phyloP scores from a whole-genome alignment of 2,797 vertebrate genomes.

The Micromesistius poutassou region DNA sequence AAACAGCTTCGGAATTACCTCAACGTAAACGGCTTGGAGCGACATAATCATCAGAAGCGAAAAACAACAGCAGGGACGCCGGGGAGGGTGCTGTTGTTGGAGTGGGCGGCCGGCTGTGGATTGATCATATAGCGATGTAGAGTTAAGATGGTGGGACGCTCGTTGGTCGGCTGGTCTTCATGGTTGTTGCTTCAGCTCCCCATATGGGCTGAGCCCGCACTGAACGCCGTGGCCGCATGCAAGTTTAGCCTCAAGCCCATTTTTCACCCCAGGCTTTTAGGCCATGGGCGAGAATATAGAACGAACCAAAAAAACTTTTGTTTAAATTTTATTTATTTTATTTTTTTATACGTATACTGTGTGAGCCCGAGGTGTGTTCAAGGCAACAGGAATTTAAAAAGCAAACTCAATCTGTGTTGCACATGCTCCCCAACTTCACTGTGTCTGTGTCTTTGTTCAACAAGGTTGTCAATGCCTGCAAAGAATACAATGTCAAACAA shows the following conservation, averaged over 20 bases:
- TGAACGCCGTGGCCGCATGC: neutral
- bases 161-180: neutral
- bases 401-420: neutral
- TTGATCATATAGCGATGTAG: neutral
- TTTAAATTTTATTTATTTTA: too few relatives aligned
- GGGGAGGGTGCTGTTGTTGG: neutral
- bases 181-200: neutral
- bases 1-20: constrained; percentile 53
- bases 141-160: neutral
- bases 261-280: neutral
- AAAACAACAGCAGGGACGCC: constrained; percentile 20
- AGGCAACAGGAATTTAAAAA: neutral
- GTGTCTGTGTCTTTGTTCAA: neutral
- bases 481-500: neutral
- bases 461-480: neutral
- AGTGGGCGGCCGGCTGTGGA: neutral
- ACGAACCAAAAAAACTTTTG: neutral
- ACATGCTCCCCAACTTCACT: neutral
- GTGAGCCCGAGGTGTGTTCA: neutral
- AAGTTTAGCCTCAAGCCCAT: neutral
- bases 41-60: constrained; percentile 46
- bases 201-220: neutral
- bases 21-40: constrained; percentile 32
- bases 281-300: neutral
- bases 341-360: neutral